Base-by-base conservation (phyloP, 2,797 vertebrate species). In the Pelodytes ibericus region DNA sequence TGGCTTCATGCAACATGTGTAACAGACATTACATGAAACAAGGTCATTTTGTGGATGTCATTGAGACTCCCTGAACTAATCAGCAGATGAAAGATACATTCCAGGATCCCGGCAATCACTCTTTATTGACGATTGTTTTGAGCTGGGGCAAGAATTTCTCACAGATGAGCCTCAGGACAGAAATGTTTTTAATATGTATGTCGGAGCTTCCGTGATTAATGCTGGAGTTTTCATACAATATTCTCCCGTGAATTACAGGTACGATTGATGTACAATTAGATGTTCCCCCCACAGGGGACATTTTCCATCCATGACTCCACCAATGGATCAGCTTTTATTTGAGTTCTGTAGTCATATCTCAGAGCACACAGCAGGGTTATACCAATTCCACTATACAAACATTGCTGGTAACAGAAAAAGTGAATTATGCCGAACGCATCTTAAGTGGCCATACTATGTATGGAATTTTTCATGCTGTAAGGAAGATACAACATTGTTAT, bases 321-420 rank as follows among this genome's bases (percentile, higher is more conserved):
- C 25, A 39, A 51, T 51, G 36, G 25, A 69, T 69, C 64, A 44
- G 9, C 58, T 63, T 56, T 20, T 33, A 47, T 75, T 73, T 74
- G 71, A 69, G 57, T 44, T 75, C 10, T 39, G 25, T 10, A 11
- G 66, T 69, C 49, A 56, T 69, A 29, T 69, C 20, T 41, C 56
- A 73, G 58, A 53, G 33, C 30, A 56, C 63, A 61, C 70, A 53
- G 30, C 25, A 62, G 47, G 33, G 26, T 31, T 67, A 59, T 44
- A 67, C 64, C 58, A 79, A 73, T 79, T 74, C 61, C 77, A 69
- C 53, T 79, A 51, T 73, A 41, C 71, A 73, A 79, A 79, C 77
- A 79, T 56, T 78, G 64, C 39, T 65, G n/a, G 63, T 73, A 62
- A 71, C 57, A 15, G 44, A 47, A n/a, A 15, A 47, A 49, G 44